Evolutionary conservation across 2,888 invertebrate genomes (phyloP).

Genomic region (Eubasilissa splendida): DNA sequence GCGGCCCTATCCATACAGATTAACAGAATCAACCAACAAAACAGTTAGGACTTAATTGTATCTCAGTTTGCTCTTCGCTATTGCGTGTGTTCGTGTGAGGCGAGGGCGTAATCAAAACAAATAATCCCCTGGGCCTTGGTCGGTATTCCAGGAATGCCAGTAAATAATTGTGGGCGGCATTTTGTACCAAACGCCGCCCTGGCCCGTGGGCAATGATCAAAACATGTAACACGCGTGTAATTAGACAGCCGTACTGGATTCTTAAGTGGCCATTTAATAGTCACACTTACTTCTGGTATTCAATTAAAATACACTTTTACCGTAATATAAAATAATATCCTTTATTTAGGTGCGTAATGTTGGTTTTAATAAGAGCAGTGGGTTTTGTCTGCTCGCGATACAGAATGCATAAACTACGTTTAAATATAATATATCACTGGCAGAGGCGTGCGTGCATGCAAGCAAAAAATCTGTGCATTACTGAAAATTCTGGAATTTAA

Average conservation of each 20-base stretch:
- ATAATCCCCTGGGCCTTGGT: slow-evolving; percentile 1
- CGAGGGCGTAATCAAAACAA: slow-evolving; percentile 32
- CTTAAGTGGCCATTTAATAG: too few species aligned
- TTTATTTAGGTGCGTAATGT: too few species aligned
- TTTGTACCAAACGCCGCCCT: slow-evolving; percentile 2
- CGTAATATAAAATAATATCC: too few species aligned
- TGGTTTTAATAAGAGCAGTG: too few species aligned
- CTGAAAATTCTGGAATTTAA: too few species aligned
- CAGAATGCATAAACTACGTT: too few species aligned
- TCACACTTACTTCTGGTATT: too few species aligned
- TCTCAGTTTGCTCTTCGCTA: neutral
- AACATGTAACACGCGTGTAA: slow-evolving; percentile 12
- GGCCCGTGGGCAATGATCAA: slow-evolving; percentile 29
- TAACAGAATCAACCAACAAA: neutral
- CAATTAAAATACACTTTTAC: too few species aligned
- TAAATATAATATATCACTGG: too few species aligned
- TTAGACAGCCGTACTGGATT: neutral
- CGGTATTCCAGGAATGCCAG: slow-evolving; percentile 27
- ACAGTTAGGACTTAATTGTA: neutral
- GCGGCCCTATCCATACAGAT: neutral
- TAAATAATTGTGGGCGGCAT: slow-evolving; percentile 14
- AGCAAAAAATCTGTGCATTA: too few species aligned
- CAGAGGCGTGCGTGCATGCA: too few species aligned
- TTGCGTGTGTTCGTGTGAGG: neutral
- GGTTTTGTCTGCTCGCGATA: too few species aligned